Evolutionary conservation across 2,888 invertebrate genomes (phyloP).

Genomic region (Drosophila ustulata): DNA sequence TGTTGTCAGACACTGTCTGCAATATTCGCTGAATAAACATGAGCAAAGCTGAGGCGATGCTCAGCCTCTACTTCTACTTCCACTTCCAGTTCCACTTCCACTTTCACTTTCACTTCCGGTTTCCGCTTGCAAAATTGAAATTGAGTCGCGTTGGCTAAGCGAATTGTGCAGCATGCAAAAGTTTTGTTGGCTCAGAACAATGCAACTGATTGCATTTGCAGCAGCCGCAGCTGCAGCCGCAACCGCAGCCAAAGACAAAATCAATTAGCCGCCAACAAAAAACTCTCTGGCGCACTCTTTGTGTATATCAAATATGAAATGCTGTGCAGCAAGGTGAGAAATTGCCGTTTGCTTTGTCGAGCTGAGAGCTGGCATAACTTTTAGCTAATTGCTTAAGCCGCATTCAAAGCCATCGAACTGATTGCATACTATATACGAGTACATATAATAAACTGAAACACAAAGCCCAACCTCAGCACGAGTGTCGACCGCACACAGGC

Average conservation of each 20-base stretch:
- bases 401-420: not conserved
- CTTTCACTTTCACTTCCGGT: slow-evolving; percentile 18
- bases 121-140: slow-evolving; percentile 57
- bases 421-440: no score
- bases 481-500: slow-evolving; percentile 14
- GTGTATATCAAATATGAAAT: not conserved
- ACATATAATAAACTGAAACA: not conserved
- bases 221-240: not conserved
- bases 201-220: slow-evolving; percentile 37
- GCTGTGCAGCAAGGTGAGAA: slow-evolving; percentile 5
- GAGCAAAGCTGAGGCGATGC: slow-evolving; percentile 36
- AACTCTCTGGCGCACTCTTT: not conserved
- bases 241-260: slow-evolving; percentile 1
- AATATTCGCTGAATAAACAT: slow-evolving; percentile 65
- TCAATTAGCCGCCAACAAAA: slow-evolving; percentile 18
- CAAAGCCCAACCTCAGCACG: not conserved
- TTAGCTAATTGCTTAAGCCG: not conserved
- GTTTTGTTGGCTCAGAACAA: slow-evolving; percentile 44
- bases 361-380: not conserved
- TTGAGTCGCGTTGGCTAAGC: slow-evolving; percentile 56
- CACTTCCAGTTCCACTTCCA: no score
- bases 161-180: slow-evolving; percentile 45
- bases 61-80: slow-evolving; percentile 9
- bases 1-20: slow-evolving; percentile 22
- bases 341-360: not conserved